Base-by-base conservation (phyloP, 2,113 vertebrate genomes). In the Coryphaenoides rupestris region DNA sequence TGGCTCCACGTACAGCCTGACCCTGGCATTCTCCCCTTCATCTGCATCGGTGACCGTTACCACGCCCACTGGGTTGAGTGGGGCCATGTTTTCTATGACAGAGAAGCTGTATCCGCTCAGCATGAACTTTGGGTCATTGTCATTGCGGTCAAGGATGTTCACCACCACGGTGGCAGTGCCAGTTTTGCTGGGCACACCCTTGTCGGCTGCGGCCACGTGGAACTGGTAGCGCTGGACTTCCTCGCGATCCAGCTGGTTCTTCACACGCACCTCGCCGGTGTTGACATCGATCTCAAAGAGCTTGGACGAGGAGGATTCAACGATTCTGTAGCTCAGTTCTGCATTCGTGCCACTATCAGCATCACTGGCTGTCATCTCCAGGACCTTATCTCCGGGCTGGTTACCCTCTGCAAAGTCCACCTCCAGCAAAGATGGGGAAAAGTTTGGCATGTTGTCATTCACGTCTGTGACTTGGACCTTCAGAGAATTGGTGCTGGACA, bases 61-160 rank as follows among this genome's bases (percentile, higher is more conserved):
- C 76, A 99, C 96, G 19, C 97, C 97, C 4, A 99, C 96, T 0
- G 97, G 95, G 80, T 95, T 98, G 58, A 96, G 90, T 0, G 95
- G 93, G 0, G 93, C 90, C 95, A 98, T 94, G 87, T 99, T 99
- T 78, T 99, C 96, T 76, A 91, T 93, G 68, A 99, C 96, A 0
- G 97, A 99, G 86, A 99, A 98, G 84, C 95, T 99, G 85, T 99
- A 99, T 82, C 93, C 93, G 0, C 89, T 95, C 45, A 99, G 84
- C 94, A 96, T 99, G 65, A 99, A 99, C 70, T 96, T 97, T 53
- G 97, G 97, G 80, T 98, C 95, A 0, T 98, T 98, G 91, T 99
- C 97, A 23, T 99, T 99, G 75, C 94, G 92, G 81, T 99, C 97
- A 69, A 97, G 87, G 56, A 99, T 92, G 0, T 92, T 96, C 64